Evolutionary conservation across 2,797 vertebrate species (phyloP).

Genomic region (Otus scops): DNA sequence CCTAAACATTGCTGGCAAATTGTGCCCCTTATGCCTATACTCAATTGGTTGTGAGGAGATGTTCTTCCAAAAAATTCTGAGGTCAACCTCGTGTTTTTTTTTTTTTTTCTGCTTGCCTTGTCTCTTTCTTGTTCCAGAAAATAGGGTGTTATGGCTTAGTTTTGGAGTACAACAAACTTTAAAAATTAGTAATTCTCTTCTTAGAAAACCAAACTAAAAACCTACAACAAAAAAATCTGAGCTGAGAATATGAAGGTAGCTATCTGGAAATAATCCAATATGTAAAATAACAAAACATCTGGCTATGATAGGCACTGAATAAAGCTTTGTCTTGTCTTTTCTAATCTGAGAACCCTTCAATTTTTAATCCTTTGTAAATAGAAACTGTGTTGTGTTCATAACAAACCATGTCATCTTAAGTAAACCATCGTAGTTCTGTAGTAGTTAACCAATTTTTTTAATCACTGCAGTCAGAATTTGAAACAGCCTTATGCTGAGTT

Average conservation of each 20-base stretch:
- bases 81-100: not conserved
- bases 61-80: not conserved
- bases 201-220: not conserved
- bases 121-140: not conserved
- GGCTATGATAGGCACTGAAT: not conserved
- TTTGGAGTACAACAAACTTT: not conserved
- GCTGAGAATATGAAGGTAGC: not conserved
- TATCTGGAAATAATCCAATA: not conserved
- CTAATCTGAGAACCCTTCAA: not conserved
- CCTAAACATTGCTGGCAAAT: not conserved
- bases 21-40: not conserved
- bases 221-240: not conserved
- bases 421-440: not conserved
- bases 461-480: not conserved
- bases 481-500: not conserved
- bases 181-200: not conserved
- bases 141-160: not conserved
- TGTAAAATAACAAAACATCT: not conserved
- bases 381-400: not conserved
- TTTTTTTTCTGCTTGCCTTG: not conserved
- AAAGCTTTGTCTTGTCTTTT: not conserved
- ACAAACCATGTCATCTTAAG: not conserved
- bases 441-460: not conserved
- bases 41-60: accelerated
- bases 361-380: not conserved